Evolutionary conservation across 2,888 invertebrate species (phyloP).

Genomic region (Nudaria mundana): DNA sequence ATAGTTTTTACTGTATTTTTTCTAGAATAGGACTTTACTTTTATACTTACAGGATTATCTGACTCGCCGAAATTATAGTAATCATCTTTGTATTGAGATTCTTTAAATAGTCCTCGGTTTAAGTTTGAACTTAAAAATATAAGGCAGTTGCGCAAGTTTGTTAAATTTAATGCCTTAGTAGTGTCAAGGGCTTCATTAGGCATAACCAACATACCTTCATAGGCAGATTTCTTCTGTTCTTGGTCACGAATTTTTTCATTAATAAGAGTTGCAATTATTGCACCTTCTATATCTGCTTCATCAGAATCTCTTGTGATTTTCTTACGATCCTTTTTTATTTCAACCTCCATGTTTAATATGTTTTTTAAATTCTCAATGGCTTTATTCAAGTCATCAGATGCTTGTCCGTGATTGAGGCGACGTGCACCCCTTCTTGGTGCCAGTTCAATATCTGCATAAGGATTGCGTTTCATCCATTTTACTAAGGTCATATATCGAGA

Average conservation of each 20-base stretch:
- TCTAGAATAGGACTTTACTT: conserved; percentile 58
- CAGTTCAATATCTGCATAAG: conserved; percentile 49
- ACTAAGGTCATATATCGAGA: conserved; percentile 81
- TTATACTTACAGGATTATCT: conserved; percentile 29
- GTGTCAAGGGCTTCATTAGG: conserved; percentile 11
- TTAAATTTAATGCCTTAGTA: conserved; percentile 34
- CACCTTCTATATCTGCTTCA: conserved; percentile 53
- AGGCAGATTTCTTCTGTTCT: conserved; percentile 9
- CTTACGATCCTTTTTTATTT: conserved; percentile 33
- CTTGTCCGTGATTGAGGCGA: conserved; percentile 49
- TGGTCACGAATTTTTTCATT: conserved; percentile 41
- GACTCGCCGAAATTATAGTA: conserved; percentile 40
- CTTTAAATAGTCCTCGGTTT: conserved; percentile 36
- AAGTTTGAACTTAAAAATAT: conserved; percentile 51
- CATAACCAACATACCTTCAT: conserved; percentile 11
- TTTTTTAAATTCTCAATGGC: conserved; percentile 61
- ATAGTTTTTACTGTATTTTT: conserved; percentile 28
- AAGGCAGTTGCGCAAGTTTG: conserved; percentile 48
- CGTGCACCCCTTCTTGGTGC: conserved; percentile 65
- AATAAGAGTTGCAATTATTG: conserved; percentile 46
- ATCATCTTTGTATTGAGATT: conserved; percentile 33
- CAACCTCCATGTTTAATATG: conserved; percentile 48
- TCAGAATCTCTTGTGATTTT: conserved; percentile 43
- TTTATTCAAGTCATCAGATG: conserved; percentile 46
- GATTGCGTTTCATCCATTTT: conserved; percentile 74